phyloP scores from a whole-genome alignment of 2,797 vertebrate species.

The Liasis olivaceus region DNA sequence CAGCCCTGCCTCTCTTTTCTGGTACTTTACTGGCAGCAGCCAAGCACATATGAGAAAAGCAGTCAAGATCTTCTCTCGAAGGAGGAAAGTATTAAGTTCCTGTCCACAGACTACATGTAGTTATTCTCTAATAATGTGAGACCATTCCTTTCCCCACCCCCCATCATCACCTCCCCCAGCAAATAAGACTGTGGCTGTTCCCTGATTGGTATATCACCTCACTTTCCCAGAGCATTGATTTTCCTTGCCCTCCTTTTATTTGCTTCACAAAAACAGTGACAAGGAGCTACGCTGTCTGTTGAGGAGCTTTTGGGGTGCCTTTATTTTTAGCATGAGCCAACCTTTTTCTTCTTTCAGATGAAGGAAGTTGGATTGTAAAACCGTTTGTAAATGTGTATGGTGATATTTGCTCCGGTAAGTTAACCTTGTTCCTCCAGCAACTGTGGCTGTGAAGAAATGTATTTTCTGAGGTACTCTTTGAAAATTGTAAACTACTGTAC shows the following conservation, averaged over 20 bases:
- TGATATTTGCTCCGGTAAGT: conserved; percentile 99
- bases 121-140: conserved; percentile 72
- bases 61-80: conserved; percentile 40
- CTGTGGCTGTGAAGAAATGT: conserved; percentile 25
- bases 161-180: conserved; percentile 56
- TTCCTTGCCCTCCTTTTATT: conserved; percentile 73
- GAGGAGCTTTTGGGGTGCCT: conserved; percentile 74
- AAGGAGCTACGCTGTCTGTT: conserved; percentile 72
- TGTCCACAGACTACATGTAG: conserved; percentile 63
- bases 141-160: conserved; percentile 67
- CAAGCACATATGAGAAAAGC: conserved; percentile 54
- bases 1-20: conserved; percentile 38
- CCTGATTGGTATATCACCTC: conserved; percentile 80
- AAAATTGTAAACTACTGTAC: conserved; percentile 48
- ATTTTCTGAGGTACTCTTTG: conserved; percentile 36
- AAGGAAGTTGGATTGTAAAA: conserved; percentile 81
- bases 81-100: conserved; percentile 59
- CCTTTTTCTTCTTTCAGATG: conserved; percentile 78
- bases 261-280: conserved; percentile 77
- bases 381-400: conserved; percentile 99
- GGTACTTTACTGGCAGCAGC: conserved; percentile 24
- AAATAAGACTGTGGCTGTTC: conserved; percentile 77
- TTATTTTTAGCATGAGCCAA: conserved; percentile 84
- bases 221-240: conserved; percentile 80
- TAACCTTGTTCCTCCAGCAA: conserved; percentile 45